Conservation (phyloP, 2,113 vertebrate genomes). For the Jacana jacana region DNA sequence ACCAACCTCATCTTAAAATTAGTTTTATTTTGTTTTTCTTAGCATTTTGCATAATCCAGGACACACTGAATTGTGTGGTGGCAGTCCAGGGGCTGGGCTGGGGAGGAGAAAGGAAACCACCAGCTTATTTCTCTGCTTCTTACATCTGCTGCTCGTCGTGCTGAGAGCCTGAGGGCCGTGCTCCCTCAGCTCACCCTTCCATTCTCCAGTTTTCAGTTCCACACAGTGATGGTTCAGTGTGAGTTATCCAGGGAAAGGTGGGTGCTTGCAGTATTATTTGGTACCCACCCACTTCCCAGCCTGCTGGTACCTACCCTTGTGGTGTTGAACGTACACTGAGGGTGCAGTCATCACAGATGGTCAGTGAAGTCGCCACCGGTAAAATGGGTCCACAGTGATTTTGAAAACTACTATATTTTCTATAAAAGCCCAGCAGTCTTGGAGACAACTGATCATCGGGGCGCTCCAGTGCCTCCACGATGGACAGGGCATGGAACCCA, state of each 20-base stretch:
- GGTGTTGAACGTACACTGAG: not conserved
- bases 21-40: constrained; percentile 35
- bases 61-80: not conserved
- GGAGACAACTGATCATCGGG: not conserved
- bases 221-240: not conserved
- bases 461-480: not conserved
- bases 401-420: not conserved
- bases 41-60: not conserved
- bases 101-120: not conserved
- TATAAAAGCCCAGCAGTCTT: not conserved
- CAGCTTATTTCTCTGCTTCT: not conserved
- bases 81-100: not conserved
- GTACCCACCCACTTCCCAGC: not conserved
- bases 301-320: accelerated
- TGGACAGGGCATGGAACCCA: not conserved
- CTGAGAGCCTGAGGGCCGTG: not conserved
- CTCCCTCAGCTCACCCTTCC: constrained; percentile 8
- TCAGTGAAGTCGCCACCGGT: not conserved
- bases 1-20: constrained; percentile 5
- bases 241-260: not conserved
- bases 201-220: not conserved
- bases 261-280: not conserved
- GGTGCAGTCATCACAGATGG: not conserved
- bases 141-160: not conserved
- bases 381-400: not conserved